A percentile compares a stretch with the other conserved stretches of the same genome.
phyloP scores from a whole-genome alignment of 2,113 vertebrate genomes.

The Fulica atra region DNA sequence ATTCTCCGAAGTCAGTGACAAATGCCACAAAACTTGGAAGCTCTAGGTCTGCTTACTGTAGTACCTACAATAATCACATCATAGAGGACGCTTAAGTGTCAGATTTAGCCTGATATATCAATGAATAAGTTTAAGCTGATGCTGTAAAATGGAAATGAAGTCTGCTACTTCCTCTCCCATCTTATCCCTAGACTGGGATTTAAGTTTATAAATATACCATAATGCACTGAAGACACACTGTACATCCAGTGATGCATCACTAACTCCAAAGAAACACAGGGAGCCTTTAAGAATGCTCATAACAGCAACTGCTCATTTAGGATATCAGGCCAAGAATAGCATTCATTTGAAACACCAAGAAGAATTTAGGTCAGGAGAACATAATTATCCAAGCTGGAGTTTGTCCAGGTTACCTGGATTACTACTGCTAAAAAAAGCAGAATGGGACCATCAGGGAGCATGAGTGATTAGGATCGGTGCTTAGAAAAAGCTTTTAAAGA shows the following conservation, averaged over 20 bases:
- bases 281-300: background rate
- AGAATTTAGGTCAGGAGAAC: slow-evolving; percentile 51
- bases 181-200: background rate
- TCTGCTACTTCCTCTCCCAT: background rate
- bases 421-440: slow-evolving; percentile 52
- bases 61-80: background rate
- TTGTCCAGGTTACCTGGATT: slow-evolving; percentile 65
- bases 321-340: background rate
- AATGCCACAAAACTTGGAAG: background rate
- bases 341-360: background rate
- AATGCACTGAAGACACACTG: fast-evolving
- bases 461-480: background rate
- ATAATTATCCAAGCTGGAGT: slow-evolving; percentile 47
- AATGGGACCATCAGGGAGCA: background rate
- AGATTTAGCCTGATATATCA: background rate
- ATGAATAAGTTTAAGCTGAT: background rate
- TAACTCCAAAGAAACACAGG: background rate
- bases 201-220: background rate
- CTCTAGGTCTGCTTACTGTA: background rate
- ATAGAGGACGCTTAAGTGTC: background rate
- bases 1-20: background rate
- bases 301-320: background rate
- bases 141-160: background rate
- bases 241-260: background rate
- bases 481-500: slow-evolving; percentile 19